Percentiles rank a stretch among this genome's conserved stretches.
Conservation (phyloP, 1,140 invertebrate species). For the Calosoma granatense region DNA sequence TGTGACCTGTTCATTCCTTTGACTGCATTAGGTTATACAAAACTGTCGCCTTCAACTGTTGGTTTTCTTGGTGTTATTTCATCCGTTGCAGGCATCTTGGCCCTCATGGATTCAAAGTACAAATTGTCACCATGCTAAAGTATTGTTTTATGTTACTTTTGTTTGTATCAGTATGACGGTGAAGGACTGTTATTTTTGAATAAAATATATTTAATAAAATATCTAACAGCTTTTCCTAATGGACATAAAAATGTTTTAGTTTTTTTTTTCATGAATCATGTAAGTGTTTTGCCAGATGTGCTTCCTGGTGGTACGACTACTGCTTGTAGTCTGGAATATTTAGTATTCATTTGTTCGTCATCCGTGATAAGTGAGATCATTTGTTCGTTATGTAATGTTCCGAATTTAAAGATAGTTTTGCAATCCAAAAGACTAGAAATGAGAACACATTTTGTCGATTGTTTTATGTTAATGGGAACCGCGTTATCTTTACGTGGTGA, state of each 20-base stretch:
- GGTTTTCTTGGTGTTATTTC: conserved; percentile 70
- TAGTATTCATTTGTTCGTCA: not conserved
- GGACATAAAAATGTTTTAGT: not conserved
- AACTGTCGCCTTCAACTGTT: conserved; percentile 60
- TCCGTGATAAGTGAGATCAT: no score
- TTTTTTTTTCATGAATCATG: not conserved
- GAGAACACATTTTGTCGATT: conserved; percentile 18
- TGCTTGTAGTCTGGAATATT: not conserved
- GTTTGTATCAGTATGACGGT: conserved; percentile 5
- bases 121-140: conserved; percentile 52
- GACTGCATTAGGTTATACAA: conserved; percentile 62
- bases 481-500: conserved; percentile 14
- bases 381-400: no score
- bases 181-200: conserved; percentile 8
- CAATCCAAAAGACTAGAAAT: not conserved
- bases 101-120: conserved; percentile 58
- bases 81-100: conserved; percentile 61
- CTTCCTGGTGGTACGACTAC: not conserved
- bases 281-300: conserved; percentile 4
- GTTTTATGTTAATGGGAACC: conserved; percentile 21
- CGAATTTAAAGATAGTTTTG: not conserved
- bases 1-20: conserved; percentile 79
- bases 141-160: not conserved
- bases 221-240: not conserved
- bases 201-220: conserved; percentile 4